phyloP scores from a whole-genome alignment of 2,797 vertebrate genomes.

The Zalophus californianus region DNA sequence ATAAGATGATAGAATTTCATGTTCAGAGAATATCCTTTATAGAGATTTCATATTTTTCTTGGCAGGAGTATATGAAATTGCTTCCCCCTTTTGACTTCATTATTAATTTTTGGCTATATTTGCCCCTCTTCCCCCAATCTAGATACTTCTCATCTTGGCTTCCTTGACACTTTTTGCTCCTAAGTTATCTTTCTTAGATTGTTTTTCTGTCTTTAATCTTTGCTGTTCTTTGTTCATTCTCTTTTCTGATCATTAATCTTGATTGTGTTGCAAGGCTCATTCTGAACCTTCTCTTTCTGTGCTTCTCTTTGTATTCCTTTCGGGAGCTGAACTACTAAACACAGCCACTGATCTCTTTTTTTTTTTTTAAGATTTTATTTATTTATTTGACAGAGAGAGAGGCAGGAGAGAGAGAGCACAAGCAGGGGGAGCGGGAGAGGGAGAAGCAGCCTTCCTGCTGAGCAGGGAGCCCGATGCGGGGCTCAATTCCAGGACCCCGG shows the following conservation, averaged over 20 bases:
- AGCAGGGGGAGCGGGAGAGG: no score
- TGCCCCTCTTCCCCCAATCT: not conserved
- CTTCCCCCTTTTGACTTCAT: not conserved
- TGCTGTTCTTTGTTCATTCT: slow-evolving; percentile 7
- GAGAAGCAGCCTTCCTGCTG: no score
- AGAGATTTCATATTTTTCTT: slow-evolving; percentile 19
- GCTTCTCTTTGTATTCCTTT: not conserved
- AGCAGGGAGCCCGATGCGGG: no score
- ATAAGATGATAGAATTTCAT: not conserved
- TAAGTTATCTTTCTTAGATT: not conserved
- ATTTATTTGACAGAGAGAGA: no score
- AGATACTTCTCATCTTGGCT: not conserved
- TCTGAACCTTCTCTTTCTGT: slow-evolving; percentile 2
- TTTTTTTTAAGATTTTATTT: no score
- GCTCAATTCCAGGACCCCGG: no score
- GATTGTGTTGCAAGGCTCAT: not conserved
- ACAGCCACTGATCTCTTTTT: not conserved
- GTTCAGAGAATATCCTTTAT: not conserved
- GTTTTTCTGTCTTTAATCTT: slow-evolving; percentile 7
- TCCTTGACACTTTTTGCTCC: not conserved
- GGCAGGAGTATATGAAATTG: not conserved
- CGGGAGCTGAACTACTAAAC: not conserved
- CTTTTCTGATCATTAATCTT: not conserved
- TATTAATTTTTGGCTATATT: slow-evolving; percentile 1
- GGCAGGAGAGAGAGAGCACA: no score